Percentiles rank a stretch among this genome's conserved stretches.
Evolutionary conservation across 2,888 invertebrate genomes (phyloP).

Genomic region (Apoda limacodes): DNA sequence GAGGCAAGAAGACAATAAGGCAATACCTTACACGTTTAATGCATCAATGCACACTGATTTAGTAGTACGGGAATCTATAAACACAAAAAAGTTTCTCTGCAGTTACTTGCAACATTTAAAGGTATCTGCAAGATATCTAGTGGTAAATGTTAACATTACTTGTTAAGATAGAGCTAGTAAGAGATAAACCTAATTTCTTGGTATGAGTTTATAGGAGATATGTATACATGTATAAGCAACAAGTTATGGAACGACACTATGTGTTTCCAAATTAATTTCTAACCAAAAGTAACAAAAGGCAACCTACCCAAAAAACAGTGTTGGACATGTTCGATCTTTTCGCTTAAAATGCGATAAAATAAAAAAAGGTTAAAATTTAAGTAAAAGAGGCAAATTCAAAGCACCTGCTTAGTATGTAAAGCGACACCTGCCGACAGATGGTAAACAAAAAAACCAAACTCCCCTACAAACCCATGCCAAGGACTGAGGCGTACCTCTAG

Average conservation of each 20-base stretch:
- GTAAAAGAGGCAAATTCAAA: slow-evolving; percentile 45
- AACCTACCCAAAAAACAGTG: no score
- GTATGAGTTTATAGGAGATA: no score
- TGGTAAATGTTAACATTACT: slow-evolving; percentile 10
- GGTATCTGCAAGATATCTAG: slow-evolving; percentile 11
- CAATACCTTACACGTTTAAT: slow-evolving; percentile 37
- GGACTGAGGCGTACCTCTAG: no score
- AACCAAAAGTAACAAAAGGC: no score
- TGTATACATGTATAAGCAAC: no score
- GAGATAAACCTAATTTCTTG: slow-evolving; percentile 8
- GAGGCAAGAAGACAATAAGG: slow-evolving; percentile 44
- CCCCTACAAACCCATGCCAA: no score
- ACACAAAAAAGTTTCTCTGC: no score
- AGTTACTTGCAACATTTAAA: no score
- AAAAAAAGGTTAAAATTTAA: slow-evolving; percentile 16
- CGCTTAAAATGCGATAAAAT: slow-evolving; percentile 14
- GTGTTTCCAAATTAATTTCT: no score
- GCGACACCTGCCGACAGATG: slow-evolving; percentile 64
- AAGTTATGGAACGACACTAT: no score
- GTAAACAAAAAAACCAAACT: slow-evolving; percentile 42
- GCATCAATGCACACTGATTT: slow-evolving; percentile 34
- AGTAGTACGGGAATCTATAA: no score
- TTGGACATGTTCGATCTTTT: no score
- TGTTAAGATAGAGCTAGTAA: slow-evolving; percentile 5
- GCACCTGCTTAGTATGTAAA: slow-evolving; percentile 63